These are phyloP conservation scores for Conistra vaccinii DNA, from an alignment of 2,888 invertebrate genomes.

Conservation along the genomic window DNA sequence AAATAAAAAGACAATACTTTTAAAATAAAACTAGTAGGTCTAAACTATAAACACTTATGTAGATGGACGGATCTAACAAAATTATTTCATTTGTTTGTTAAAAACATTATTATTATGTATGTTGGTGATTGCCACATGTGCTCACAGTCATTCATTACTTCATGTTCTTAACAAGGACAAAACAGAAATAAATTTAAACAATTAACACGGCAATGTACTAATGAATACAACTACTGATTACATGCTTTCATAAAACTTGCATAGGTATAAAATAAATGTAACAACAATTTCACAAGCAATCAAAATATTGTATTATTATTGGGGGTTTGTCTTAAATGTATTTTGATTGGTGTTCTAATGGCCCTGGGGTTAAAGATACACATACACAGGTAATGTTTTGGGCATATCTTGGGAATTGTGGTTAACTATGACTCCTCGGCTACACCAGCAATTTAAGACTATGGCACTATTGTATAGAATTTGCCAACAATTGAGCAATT, in stretches of 20 bases:
- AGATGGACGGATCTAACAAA: neutral
- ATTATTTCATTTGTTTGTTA: neutral
- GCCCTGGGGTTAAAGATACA: neutral
- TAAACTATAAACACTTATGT: neutral
- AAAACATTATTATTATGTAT: neutral
- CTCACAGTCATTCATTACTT: neutral
- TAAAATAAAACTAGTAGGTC: no score
- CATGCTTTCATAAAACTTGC: neutral
- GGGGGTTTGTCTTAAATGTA: neutral
- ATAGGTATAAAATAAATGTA: neutral
- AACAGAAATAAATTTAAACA: constrained; percentile 7
- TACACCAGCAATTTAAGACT: neutral
- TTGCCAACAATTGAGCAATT: neutral
- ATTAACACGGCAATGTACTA: neutral
- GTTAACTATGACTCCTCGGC: neutral
- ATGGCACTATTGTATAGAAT: neutral
- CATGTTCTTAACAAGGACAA: neutral
- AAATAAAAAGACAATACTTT: neutral
- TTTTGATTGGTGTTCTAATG: neutral
- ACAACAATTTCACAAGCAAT: neutral
- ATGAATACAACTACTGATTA: neutral
- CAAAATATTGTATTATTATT: neutral
- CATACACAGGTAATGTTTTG: neutral
- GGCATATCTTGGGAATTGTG: neutral
- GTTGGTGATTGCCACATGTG: neutral